Conservation (phyloP, 2,797 vertebrate genomes). For the Brotula barbata region DNA sequence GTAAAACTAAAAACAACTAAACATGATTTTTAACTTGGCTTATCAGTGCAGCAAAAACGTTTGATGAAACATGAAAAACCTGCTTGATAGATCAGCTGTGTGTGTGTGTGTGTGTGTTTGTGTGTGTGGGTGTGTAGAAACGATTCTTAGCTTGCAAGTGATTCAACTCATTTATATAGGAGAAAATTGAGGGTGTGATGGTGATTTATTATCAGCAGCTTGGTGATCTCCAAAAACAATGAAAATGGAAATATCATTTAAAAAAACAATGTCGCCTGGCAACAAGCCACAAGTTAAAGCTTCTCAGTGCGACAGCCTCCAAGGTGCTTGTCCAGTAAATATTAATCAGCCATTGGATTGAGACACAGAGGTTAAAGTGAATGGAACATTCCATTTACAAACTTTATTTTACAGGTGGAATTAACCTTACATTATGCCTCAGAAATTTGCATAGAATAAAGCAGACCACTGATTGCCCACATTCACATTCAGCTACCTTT, state of each 20-base stretch:
- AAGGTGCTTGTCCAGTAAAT: slow-evolving; percentile 44
- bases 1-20: slow-evolving; percentile 2
- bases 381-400: slow-evolving; percentile 21
- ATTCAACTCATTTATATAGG: too few relatives aligned
- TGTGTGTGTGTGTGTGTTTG: neutral
- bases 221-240: neutral
- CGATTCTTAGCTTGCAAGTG: too few relatives aligned
- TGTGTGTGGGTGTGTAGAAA: neutral
- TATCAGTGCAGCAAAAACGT: slow-evolving; percentile 45
- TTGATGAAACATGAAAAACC: slow-evolving; percentile 49
- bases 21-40: slow-evolving; percentile 34
- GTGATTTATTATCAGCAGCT: neutral
- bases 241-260: neutral
- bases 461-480: neutral
- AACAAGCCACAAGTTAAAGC: slow-evolving; percentile 22
- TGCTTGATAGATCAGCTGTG: slow-evolving; percentile 1
- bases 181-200: too few relatives aligned
- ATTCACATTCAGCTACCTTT: neutral
- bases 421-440: neutral
- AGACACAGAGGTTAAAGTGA: slow-evolving; percentile 25
- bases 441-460: slow-evolving; percentile 7
- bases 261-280: slow-evolving; percentile 7
- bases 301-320: slow-evolving; percentile 19
- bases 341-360: slow-evolving; percentile 44
- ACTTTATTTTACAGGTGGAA: slow-evolving; percentile 25